Evolutionary conservation across 2,797 vertebrate genomes (phyloP).

Genomic region (Eptatretus atami): DNA sequence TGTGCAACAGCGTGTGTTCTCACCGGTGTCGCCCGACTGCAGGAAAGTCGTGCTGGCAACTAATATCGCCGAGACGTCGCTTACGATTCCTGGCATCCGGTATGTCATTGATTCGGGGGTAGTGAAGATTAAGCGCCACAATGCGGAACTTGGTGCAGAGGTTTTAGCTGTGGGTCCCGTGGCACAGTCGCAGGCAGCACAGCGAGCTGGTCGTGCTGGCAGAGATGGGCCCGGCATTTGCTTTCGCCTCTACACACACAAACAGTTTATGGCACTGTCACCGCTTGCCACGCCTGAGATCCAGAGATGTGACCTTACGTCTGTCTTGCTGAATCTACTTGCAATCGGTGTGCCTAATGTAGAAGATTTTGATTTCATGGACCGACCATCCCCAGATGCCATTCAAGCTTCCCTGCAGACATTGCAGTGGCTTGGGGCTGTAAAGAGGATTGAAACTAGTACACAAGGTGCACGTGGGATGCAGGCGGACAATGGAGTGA

Average conservation of each 20-base stretch:
- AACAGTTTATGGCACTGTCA: slow-evolving; percentile 49
- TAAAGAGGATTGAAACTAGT: slow-evolving; percentile 25
- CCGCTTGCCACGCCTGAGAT: slow-evolving; percentile 72
- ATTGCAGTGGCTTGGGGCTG: slow-evolving; percentile 47
- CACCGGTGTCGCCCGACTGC: slow-evolving; percentile 40
- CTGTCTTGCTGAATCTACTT: slow-evolving; percentile 63
- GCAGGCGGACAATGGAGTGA: too few relatives aligned
- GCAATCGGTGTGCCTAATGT: slow-evolving; percentile 56
- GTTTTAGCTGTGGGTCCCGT: slow-evolving; percentile 62
- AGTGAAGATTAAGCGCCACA: slow-evolving; percentile 51
- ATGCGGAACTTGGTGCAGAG: slow-evolving; percentile 49
- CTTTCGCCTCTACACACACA: slow-evolving; percentile 73
- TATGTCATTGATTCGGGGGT: slow-evolving; percentile 76
- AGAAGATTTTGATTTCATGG: slow-evolving; percentile 85
- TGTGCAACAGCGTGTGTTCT: slow-evolving; percentile 66
- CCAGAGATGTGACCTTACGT: slow-evolving; percentile 54
- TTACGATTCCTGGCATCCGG: slow-evolving; percentile 80
- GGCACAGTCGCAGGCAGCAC: slow-evolving; percentile 89
- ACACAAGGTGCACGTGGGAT: too few relatives aligned
- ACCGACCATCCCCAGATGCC: slow-evolving; percentile 65
- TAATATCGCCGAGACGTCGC: slow-evolving; percentile 83
- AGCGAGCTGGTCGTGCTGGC: slow-evolving; percentile 55
- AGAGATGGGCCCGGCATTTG: slow-evolving; percentile 46
- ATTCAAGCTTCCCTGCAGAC: slow-evolving; percentile 40
- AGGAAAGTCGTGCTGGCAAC: slow-evolving; percentile 90